These are phyloP conservation scores for Sebastes matsubarae DNA, from an alignment of 2,797 vertebrate species.

Conservation along the genomic window DNA sequence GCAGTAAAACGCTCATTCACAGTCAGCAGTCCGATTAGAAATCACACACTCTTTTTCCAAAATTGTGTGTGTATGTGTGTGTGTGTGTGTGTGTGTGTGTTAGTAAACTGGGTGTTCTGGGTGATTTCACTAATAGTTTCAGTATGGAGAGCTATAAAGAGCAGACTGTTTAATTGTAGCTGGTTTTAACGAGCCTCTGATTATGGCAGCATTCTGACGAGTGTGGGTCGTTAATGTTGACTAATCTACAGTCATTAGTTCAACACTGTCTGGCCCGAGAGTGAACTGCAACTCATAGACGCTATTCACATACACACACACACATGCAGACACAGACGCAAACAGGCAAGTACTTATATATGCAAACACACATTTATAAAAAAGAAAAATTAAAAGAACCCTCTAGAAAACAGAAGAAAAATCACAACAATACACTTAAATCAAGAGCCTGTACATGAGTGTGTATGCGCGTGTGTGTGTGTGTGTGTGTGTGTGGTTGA, in stretches of 20 bases:
- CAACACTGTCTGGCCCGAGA: constrained; percentile 76
- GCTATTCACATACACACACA: constrained; percentile 9
- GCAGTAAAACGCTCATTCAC: constrained; percentile 60
- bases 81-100: constrained; percentile 57
- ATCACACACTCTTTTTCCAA: constrained; percentile 66
- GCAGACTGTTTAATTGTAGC: constrained; percentile 82
- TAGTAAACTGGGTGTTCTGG: constrained; percentile 77
- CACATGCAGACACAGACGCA: not conserved
- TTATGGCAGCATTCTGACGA: constrained; percentile 79
- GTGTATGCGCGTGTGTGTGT: constrained; percentile 1
- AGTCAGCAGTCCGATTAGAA: constrained; percentile 44
- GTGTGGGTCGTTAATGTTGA: constrained; percentile 80
- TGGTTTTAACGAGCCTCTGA: constrained; percentile 78
- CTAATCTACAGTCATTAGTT: constrained; percentile 83
- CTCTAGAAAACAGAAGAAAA: not conserved
- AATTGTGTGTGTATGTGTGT: not conserved
- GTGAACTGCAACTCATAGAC: constrained; percentile 65
- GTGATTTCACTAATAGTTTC: constrained; percentile 83
- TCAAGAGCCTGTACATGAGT: not conserved
- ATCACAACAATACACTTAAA: not conserved
- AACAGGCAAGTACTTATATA: not conserved
- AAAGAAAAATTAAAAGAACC: not conserved
- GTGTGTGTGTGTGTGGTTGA: constrained; percentile 21
- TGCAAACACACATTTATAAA: constrained; percentile 9
- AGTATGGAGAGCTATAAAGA: constrained; percentile 80